These are phyloP conservation scores for Daphoenositta chrysoptera DNA, from an alignment of 2,113 vertebrate species.

Conservation along the genomic window DNA sequence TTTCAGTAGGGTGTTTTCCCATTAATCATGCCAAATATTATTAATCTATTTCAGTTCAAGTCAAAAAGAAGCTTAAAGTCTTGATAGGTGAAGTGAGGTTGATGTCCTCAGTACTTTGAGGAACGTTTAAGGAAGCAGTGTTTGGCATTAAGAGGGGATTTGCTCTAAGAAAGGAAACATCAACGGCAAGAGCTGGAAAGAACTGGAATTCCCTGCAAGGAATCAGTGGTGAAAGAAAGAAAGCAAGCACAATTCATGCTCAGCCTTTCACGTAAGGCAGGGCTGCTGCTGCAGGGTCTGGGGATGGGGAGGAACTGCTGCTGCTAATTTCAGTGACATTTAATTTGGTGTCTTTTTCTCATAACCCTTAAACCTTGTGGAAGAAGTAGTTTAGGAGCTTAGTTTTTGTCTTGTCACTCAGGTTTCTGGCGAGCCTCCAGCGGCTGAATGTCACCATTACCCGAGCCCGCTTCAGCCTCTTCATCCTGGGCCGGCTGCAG, in stretches of 20 bases:
- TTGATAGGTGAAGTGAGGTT: slow-evolving; percentile 46
- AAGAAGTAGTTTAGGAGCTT: not conserved
- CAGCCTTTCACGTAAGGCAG: not conserved
- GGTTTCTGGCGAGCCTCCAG: slow-evolving; percentile 83
- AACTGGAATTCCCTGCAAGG: slow-evolving; percentile 5
- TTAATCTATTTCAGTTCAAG: slow-evolving; percentile 3
- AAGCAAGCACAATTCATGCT: not conserved
- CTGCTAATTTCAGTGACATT: not conserved
- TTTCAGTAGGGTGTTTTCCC: slow-evolving; percentile 5
- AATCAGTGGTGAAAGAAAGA: not conserved
- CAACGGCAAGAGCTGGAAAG: not conserved
- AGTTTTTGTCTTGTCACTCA: slow-evolving; percentile 24
- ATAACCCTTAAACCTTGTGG: not conserved
- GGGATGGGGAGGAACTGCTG: not conserved
- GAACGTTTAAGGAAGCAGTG: not conserved
- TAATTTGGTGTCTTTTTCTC: not conserved
- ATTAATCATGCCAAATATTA: slow-evolving; percentile 18
- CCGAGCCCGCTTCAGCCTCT: slow-evolving; percentile 82
- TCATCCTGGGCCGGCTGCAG: slow-evolving; percentile 82
- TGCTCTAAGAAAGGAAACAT: slow-evolving; percentile 25
- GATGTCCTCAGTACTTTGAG: not conserved
- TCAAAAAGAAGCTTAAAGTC: slow-evolving; percentile 39
- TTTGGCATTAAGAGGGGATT: slow-evolving; percentile 24
- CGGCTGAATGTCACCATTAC: slow-evolving; percentile 87
- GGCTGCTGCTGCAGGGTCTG: not conserved